Percentiles rank a stretch among this genome's conserved stretches.
Evolutionary conservation across 2,888 invertebrate species (phyloP).

Genomic region (Galerucella nymphaeae): DNA sequence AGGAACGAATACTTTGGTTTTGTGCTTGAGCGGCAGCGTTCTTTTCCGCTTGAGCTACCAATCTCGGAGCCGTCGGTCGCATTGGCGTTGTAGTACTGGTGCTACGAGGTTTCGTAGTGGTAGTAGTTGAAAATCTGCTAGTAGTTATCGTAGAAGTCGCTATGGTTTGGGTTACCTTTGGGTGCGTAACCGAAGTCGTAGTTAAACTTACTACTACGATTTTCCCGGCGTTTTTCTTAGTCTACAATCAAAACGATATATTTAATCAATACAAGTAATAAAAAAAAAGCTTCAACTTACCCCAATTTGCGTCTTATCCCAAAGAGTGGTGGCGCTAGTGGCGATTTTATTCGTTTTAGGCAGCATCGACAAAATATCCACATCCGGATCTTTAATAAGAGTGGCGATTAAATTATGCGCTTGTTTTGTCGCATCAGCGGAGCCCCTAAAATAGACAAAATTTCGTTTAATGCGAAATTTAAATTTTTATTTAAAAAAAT

Average conservation of each 20-base stretch:
- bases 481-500: conserved; percentile 51
- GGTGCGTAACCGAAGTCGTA: conserved; percentile 46
- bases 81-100: conserved; percentile 51
- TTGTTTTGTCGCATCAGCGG: conserved; percentile 91
- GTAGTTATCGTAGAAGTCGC: conserved; percentile 51
- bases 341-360: conserved; percentile 70
- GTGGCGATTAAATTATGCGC: conserved; percentile 91
- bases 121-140: conserved; percentile 43
- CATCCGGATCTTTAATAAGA: conserved; percentile 95
- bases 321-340: conserved; percentile 68
- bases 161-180: conserved; percentile 53
- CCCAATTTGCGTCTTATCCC: conserved; percentile 70
- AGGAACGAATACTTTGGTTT: conserved; percentile 35
- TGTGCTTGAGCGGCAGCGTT: conserved; percentile 59
- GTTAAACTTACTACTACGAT: conserved; percentile 47
- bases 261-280: not conserved
- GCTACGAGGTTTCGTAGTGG: conserved; percentile 57
- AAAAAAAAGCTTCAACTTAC: conserved; percentile 57
- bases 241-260: conserved; percentile 50
- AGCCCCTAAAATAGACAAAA: conserved; percentile 72
- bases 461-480: not conserved
- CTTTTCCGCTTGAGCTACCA: conserved; percentile 70
- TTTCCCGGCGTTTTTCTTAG: conserved; percentile 62
- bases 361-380: conserved; percentile 85
- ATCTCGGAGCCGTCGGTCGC: conserved; percentile 65